Evolutionary conservation across 2,113 vertebrate genomes (phyloP).

Genomic region (Candoia aspera): DNA sequence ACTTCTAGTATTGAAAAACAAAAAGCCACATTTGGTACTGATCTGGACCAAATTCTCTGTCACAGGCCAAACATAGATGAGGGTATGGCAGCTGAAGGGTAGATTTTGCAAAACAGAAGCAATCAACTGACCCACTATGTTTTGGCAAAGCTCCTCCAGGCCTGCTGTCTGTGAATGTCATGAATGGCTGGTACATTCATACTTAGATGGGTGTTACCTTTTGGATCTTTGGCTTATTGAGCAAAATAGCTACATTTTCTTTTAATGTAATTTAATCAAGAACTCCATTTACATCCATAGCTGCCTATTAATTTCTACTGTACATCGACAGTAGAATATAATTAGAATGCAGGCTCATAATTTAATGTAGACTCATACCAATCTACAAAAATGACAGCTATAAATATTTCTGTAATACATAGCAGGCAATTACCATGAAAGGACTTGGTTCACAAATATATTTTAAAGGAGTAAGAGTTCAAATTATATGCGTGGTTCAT

Average conservation of each 20-base stretch:
- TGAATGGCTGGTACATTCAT: too few species aligned
- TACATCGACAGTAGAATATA: constrained; percentile 36
- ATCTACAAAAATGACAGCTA: background rate
- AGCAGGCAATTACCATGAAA: background rate
- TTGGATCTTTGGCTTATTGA: too few species aligned
- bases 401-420: background rate
- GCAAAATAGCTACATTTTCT: too few species aligned
- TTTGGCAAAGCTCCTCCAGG: background rate
- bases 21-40: constrained; percentile 29
- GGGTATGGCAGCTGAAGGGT: background rate
- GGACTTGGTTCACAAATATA: background rate
- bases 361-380: background rate
- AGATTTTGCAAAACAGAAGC: constrained; percentile 5
- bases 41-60: constrained; percentile 14
- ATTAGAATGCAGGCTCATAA: constrained; percentile 15
- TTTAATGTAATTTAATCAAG: too few species aligned
- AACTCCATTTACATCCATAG: background rate
- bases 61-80: background rate
- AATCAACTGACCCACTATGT: background rate
- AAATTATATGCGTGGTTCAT: background rate
- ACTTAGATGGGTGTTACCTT: too few species aligned
- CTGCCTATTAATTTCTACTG: background rate
- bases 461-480: background rate
- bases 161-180: background rate
- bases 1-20: constrained; percentile 31